Base-by-base conservation (phyloP, 2,797 vertebrate genomes). In the Cryptoblepharus egeriae region DNA sequence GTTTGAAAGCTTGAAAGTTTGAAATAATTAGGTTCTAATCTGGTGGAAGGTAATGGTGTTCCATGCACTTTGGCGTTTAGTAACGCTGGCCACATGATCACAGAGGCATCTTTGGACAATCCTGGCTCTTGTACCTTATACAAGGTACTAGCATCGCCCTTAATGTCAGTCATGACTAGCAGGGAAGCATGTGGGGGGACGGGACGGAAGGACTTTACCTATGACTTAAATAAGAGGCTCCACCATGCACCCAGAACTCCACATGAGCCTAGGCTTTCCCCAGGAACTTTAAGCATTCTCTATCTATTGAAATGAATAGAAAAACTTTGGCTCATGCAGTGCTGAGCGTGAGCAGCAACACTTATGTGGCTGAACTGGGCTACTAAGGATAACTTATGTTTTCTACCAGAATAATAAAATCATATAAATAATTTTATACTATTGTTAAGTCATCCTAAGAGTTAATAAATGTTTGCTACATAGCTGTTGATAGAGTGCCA, bases 401-500 rank as follows among this genome's bases (percentile, higher is more conserved):
- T 74, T 72, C 76, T 30, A 61, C 22, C 80, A 67, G 4, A 49
- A 80, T 37, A 57, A 71, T 39, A 64, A 16, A 10, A 24, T 45
- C 63, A 82, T 7, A 69, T 15, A 74, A 15, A 12, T n/a, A 49
- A 4, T 16, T 63, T 70, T 77, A 63, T 0, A 57, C 42, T 24
- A 3, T 28, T 30, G 52, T 35, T 72, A 0, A 1, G 5, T 26
- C 26, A 67, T 37, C 0, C 8, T 64, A 35, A 1, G 8, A 26
- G 79, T 86, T 81, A 73, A 79, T n/a, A 83, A 80, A 73, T 35
- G 1, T 37, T 85, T 78, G 2, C 5, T 49, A 60, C 82, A 77
- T 9, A 67, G 30, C 24, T 39, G 7, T 91, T 90, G 81, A 87
- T 81, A 72, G 70, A 75, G 78, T 80, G 26, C 1, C 8, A 84